Evolutionary conservation across 2,888 invertebrate genomes (phyloP), one percentile per base, ranked within the genome.

Genomic region (Caradrina kadenii): DNA sequence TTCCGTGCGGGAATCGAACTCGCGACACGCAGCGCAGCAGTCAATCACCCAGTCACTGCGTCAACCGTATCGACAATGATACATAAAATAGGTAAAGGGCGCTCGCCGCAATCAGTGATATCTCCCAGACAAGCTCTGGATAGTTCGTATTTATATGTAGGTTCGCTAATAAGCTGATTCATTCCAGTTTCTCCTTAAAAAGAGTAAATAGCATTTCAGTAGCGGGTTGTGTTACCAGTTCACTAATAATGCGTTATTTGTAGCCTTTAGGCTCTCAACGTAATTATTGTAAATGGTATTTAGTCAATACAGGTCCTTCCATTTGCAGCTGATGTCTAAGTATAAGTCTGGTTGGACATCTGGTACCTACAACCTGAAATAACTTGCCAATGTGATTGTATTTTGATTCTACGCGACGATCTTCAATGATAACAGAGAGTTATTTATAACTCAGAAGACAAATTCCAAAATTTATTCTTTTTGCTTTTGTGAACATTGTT

Each of bases 201-300:
- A n/a, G 15, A 42, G 26, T 42, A 50, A 49, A 26, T 50, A 11
- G 19, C 21, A 42, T 42, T 39, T 48, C 49, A 58, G 26, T 61
- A 21, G 52, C 58, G 22, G 21, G 42, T 22, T 21, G 50, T 49
- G 26, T 22, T 42, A 39, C 66, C 26, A 53, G 68, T 67, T 49
- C 15, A 63, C n/a, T 63, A 74, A 75, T 75, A 63, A 80, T 54
- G 69, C 49, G 7, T 56, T 21, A 52, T 35, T 26, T 35, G 45
- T 48, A 31, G 49, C 52, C 60, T 61, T 73, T 52, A 60, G 35
- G 55, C 42, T 26, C 22, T 13, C 4, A 17, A 39, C 11, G 53
- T 55, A 39, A 48, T 63, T 63, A 72, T 52, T 56, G 22, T 72
- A 60, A 77, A 53, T 53, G 48, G 22, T 50, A 52, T 53, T 79